Percentiles rank a stretch among this genome's conserved stretches.
These are phyloP conservation scores for Eubasilissa splendida DNA, from an alignment of 2,888 invertebrate species.

Conservation along the genomic window DNA sequence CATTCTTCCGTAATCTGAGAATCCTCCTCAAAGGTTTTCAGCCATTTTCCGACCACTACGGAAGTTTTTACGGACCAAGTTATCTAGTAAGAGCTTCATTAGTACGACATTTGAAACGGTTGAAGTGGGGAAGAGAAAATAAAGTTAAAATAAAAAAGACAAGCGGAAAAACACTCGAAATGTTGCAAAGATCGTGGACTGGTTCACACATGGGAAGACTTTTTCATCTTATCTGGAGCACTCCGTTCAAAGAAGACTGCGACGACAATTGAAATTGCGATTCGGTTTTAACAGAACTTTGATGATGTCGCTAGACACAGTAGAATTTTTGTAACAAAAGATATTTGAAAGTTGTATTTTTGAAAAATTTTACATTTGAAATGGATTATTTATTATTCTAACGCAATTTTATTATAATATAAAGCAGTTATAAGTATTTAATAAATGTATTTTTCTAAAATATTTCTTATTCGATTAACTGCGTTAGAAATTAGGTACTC, in stretches of 20 bases:
- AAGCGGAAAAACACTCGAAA: conserved; percentile 31
- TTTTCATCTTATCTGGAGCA: background rate
- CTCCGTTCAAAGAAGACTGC: conserved; percentile 17
- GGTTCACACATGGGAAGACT: conserved; percentile 19
- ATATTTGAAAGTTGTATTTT: too few relatives aligned
- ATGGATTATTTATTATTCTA: too few relatives aligned
- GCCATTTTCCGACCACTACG: conserved; percentile 5
- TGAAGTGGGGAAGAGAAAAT: conserved; percentile 28
- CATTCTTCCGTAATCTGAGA: background rate
- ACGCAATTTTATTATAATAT: too few relatives aligned
- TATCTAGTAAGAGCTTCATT: conserved; percentile 50
- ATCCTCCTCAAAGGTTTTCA: conserved; percentile 12
- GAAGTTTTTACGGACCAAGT: conserved; percentile 50
- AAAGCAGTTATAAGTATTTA: too few relatives aligned
- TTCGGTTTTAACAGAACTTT: conserved; percentile 27
- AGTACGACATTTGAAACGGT: conserved; percentile 48
- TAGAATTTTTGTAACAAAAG: too few relatives aligned
- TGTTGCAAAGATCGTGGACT: conserved; percentile 15
- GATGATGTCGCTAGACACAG: background rate
- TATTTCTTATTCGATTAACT: too few relatives aligned
- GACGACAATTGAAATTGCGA: conserved; percentile 33
- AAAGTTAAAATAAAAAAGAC: background rate
- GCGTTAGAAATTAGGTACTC: too few relatives aligned
- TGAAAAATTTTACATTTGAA: too few relatives aligned
- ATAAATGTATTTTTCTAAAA: too few relatives aligned